Evolutionary conservation across 2,113 vertebrate species (phyloP).

Genomic region (Platycercus adscitus): DNA sequence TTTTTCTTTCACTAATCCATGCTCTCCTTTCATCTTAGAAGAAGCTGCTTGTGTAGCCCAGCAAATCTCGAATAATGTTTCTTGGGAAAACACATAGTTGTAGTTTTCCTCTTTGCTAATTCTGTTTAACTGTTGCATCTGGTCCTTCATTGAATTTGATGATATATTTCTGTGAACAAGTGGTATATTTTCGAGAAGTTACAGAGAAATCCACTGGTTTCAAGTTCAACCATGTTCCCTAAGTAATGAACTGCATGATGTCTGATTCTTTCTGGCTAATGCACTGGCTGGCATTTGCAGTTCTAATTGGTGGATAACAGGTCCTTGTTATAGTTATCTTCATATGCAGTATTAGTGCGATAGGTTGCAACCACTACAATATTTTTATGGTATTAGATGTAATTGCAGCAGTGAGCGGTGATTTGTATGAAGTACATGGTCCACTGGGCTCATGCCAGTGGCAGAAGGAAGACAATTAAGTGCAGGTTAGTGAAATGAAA

Average conservation of each 20-base stretch:
- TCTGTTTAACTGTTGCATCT: not conserved
- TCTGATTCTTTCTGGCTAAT: not conserved
- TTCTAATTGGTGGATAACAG: not conserved
- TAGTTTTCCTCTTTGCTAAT: not conserved
- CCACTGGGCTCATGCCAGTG: not conserved
- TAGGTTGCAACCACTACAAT: not conserved
- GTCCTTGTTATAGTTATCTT: not conserved
- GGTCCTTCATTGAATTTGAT: not conserved
- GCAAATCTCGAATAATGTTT: not conserved
- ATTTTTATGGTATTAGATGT: not conserved
- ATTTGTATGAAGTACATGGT: not conserved
- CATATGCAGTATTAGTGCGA: fast-evolving
- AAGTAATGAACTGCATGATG: not conserved
- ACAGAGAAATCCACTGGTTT: not conserved
- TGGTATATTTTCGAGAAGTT: not conserved
- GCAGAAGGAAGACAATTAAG: slow-evolving; percentile 17
- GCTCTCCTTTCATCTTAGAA: not conserved
- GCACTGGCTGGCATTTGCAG: not conserved
- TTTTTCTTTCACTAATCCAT: not conserved
- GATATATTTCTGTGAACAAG: not conserved
- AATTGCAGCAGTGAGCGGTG: not conserved
- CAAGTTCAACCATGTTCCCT: not conserved
- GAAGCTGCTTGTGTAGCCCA: not conserved
- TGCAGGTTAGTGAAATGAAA: not conserved
- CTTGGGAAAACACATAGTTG: not conserved